Conservation (phyloP, 2,888 invertebrate genomes). For the Dusona sp. region DNA sequence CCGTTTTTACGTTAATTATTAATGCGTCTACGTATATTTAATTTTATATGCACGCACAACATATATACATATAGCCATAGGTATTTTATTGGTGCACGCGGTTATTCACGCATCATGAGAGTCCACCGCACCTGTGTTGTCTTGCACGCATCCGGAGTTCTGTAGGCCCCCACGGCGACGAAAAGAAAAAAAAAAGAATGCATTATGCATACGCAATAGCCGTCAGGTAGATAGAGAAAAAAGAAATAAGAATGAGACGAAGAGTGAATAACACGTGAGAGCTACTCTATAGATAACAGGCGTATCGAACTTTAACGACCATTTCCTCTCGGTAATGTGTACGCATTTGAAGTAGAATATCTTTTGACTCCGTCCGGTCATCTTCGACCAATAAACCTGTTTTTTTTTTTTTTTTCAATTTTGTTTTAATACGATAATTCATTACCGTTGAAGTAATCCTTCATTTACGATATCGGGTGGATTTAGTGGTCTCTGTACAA, state of each 20-base stretch:
- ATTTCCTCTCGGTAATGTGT: slow-evolving; percentile 25
- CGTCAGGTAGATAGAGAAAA: slow-evolving; percentile 23
- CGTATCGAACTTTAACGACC: slow-evolving; percentile 33
- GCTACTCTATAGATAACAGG: slow-evolving; percentile 27
- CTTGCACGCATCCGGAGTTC: slow-evolving; percentile 63
- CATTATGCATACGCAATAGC: slow-evolving; percentile 54
- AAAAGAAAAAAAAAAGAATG: slow-evolving; percentile 47
- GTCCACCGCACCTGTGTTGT: slow-evolving; percentile 64
- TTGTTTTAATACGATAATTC: background rate
- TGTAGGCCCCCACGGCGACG: slow-evolving; percentile 32
- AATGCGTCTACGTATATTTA: background rate
- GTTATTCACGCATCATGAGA: slow-evolving; percentile 61
- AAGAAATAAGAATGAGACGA: slow-evolving; percentile 2
- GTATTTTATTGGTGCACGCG: slow-evolving; percentile 52
- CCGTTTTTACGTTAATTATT: background rate
- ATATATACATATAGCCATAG: slow-evolving; percentile 28
- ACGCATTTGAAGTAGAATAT: slow-evolving; percentile 24
- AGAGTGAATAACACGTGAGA: slow-evolving; percentile 14
- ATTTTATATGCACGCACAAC: background rate
- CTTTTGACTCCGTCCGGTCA: background rate
- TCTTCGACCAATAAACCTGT: background rate
- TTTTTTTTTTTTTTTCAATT: background rate
- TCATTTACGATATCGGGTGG: background rate
- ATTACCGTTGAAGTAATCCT: background rate
- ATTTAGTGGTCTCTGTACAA: background rate